These are phyloP conservation scores for Cyanoderma ruficeps DNA, from an alignment of 2,113 vertebrate genomes.

Conservation along the genomic window DNA sequence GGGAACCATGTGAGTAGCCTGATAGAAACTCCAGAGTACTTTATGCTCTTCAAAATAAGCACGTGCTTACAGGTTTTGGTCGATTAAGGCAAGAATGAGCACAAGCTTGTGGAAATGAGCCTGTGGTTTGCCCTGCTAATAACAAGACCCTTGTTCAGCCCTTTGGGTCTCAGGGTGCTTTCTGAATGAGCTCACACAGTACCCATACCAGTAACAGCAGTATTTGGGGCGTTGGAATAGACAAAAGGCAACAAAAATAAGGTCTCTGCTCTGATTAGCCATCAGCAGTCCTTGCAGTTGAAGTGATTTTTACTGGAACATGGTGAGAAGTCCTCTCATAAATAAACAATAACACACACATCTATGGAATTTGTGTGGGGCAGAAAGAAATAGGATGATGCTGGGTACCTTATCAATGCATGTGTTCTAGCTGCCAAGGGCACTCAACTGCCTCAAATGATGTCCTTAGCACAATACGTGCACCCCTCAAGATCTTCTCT, in stretches of 20 bases:
- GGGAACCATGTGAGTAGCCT: not conserved
- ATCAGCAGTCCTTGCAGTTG: not conserved
- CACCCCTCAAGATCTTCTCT: not conserved
- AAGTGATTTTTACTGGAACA: not conserved
- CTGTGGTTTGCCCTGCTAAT: not conserved
- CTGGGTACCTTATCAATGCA: not conserved
- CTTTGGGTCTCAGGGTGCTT: not conserved
- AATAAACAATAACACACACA: not conserved
- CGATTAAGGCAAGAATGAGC: not conserved
- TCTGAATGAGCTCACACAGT: not conserved
- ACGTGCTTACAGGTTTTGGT: not conserved
- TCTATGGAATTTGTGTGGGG: not conserved
- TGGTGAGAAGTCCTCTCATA: not conserved
- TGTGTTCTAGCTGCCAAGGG: not conserved
- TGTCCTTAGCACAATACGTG: not conserved
- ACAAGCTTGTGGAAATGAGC: not conserved
- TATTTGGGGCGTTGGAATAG: not conserved
- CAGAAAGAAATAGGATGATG: not conserved
- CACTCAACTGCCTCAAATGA: not conserved
- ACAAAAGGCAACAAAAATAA: not conserved
- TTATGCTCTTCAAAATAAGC: not conserved
- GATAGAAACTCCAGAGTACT: not conserved
- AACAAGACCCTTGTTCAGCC: not conserved
- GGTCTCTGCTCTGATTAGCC: not conserved
- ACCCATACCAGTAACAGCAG: not conserved